A percentile compares a stretch with the other conserved stretches of the same genome.
phyloP scores from a whole-genome alignment of 2,888 invertebrate genomes.

The Drosophila stalkeri region DNA sequence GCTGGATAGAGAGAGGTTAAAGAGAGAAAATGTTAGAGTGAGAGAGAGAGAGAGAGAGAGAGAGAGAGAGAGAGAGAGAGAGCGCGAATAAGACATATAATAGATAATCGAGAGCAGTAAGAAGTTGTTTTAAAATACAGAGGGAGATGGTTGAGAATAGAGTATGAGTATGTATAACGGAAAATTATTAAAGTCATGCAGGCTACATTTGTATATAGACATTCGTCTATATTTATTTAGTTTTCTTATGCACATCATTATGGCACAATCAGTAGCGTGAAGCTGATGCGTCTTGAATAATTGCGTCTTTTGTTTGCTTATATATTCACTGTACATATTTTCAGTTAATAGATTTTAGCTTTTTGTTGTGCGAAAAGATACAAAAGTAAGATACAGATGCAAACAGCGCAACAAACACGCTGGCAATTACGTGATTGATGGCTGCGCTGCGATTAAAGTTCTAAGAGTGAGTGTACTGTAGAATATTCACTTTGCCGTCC shows the following conservation, averaged over 20 bases:
- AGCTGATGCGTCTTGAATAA: constrained; percentile 42
- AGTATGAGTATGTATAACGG: neutral
- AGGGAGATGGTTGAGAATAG: neutral
- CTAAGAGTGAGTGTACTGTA: constrained; percentile 44
- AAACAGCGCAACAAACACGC: constrained; percentile 68
- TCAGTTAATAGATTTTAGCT: constrained; percentile 58
- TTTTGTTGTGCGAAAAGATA: constrained; percentile 68
- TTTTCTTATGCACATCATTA: constrained; percentile 31
- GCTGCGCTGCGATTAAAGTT: constrained; percentile 64
- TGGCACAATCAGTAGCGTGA: constrained; percentile 24
- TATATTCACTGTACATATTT: constrained; percentile 26
- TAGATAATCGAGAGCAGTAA: neutral
- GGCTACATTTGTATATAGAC: neutral
- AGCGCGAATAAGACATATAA: neutral
- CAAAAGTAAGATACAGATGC: constrained; percentile 68
- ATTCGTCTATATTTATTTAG: constrained; percentile 8
- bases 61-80: no score
- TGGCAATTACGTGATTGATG: constrained; percentile 80
- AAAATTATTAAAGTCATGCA: neutral
- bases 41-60: no score
- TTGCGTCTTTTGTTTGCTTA: constrained; percentile 62
- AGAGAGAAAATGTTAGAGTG: no score
- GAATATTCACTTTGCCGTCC: constrained; percentile 29
- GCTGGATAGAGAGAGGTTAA: no score
- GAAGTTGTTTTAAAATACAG: neutral